Evolutionary conservation across 1,140 invertebrate species (phyloP).

Genomic region (Bombus turneri): DNA sequence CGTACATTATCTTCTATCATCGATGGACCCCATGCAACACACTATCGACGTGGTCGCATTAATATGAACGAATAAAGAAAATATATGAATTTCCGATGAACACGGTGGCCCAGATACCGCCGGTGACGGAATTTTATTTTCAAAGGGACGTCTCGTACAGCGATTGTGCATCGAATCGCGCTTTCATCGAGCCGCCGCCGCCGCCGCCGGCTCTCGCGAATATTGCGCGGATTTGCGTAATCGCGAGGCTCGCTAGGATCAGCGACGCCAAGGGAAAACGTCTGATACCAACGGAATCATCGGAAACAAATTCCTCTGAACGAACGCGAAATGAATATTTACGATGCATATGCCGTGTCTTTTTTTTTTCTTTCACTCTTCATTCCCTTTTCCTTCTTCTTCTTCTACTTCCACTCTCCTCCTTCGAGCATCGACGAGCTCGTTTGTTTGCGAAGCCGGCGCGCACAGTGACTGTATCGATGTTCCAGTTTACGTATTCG

Average conservation of each 20-base stretch:
- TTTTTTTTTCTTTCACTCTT: too few relatives aligned
- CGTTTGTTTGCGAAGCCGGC: neutral
- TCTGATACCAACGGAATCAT: neutral
- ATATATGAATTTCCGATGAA: conserved; percentile 5
- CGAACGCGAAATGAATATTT: conserved; percentile 35
- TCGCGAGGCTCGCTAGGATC: conserved; percentile 1
- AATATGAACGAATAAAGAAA: neutral
- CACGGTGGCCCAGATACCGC: neutral
- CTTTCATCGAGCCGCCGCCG: neutral
- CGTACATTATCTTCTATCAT: too few relatives aligned
- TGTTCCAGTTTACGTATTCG: conserved; percentile 4
- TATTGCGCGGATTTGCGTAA: conserved; percentile 35
- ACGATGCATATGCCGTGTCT: neutral
- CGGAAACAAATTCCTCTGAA: neutral
- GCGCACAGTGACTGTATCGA: neutral
- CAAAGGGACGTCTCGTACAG: neutral
- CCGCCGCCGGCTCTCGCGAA: neutral
- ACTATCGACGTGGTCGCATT: neutral
- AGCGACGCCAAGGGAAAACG: neutral
- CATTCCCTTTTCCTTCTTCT: neutral
- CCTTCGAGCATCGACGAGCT: neutral
- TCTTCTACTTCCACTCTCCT: neutral
- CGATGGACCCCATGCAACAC: too few relatives aligned
- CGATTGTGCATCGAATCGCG: neutral
- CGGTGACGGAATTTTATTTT: neutral